Evolutionary conservation across 2,797 vertebrate species (phyloP).

Genomic region (Sebastes diaconus): DNA sequence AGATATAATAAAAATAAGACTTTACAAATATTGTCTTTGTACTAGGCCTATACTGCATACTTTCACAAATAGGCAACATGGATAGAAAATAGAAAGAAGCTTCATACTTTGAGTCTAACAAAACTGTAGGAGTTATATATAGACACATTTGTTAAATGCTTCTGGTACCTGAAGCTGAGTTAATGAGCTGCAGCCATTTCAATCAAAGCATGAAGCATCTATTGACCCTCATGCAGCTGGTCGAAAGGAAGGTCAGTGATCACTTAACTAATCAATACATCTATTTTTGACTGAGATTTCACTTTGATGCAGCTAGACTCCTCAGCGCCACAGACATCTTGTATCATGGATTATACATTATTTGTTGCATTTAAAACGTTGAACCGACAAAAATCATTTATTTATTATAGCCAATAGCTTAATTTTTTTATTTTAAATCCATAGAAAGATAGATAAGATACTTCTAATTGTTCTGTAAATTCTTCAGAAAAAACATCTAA

Average conservation of each 20-base stretch:
- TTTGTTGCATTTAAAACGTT: not conserved
- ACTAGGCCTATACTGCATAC: not conserved
- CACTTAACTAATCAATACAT: slow-evolving; percentile 31
- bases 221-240: not conserved
- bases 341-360: not conserved
- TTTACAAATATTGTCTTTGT: not conserved
- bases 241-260: not conserved
- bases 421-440: not conserved
- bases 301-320: not conserved
- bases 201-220: not conserved
- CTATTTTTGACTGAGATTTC: slow-evolving; percentile 29
- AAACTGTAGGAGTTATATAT: not conserved
- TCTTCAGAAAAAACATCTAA: not conserved
- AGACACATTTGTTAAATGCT: not conserved
- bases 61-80: not conserved
- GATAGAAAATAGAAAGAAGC: not conserved
- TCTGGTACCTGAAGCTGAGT: not conserved
- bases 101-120: not conserved
- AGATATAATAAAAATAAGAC: not conserved
- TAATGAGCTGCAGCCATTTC: not conserved
- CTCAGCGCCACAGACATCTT: not conserved
- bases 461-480: not conserved
- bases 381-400: not conserved
- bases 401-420: accelerated
- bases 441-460: not conserved